phyloP scores from a whole-genome alignment of 23 tunicate genomes.

The Halocynthia aurantium region DNA sequence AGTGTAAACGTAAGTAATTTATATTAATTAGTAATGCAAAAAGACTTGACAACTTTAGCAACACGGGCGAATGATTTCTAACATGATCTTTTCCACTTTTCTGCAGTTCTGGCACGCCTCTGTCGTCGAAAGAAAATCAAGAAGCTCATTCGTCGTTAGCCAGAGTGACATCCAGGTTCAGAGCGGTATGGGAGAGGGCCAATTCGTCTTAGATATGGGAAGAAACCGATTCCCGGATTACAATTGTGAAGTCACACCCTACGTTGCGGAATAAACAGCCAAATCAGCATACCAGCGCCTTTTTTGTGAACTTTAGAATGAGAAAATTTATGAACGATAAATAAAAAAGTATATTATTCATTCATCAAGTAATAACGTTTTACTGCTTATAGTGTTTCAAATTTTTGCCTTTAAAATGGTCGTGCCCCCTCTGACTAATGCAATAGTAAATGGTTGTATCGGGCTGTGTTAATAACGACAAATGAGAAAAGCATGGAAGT shows the following conservation, averaged over 20 bases:
- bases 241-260: slow-evolving; percentile 26
- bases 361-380: no score
- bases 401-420: no score
- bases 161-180: slow-evolving; percentile 58
- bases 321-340: no score
- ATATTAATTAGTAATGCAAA: neutral
- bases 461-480: no score
- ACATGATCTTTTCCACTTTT: neutral
- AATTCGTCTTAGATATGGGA: slow-evolving; percentile 59
- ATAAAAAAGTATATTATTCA: no score
- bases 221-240: slow-evolving; percentile 46
- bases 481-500: no score
- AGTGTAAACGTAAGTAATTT: slow-evolving; percentile 42
- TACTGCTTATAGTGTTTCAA: no score
- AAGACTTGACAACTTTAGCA: neutral
- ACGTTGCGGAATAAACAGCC: neutral
- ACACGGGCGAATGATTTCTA: neutral
- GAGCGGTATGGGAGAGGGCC: slow-evolving; percentile 51
- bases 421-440: no score
- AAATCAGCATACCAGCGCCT: no score
- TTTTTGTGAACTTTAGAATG: no score
- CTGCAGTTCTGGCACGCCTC: slow-evolving; percentile 68
- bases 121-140: slow-evolving; percentile 4
- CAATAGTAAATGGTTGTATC: no score
- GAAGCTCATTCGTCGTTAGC: slow-evolving; percentile 30